Evolutionary conservation across 2,888 invertebrate species (phyloP).

Genomic region (Athripsodes cinereus): DNA sequence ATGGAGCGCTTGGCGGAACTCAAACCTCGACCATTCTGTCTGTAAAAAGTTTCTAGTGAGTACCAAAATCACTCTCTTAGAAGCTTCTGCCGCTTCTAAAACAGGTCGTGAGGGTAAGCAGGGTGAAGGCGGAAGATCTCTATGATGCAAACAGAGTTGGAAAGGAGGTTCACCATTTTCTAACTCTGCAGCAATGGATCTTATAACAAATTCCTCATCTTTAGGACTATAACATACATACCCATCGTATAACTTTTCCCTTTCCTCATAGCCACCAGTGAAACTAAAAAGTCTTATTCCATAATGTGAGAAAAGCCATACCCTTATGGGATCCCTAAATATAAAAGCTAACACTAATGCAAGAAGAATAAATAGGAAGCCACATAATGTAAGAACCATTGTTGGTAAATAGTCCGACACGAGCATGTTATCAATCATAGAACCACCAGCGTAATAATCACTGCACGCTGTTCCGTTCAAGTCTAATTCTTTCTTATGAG

Average conservation of each 20-base stretch:
- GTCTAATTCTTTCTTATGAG: constrained; percentile 73
- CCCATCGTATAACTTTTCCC: constrained; percentile 84
- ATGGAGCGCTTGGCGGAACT: constrained; percentile 85
- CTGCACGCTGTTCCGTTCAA: constrained; percentile 82
- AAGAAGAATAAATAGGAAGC: constrained; percentile 70
- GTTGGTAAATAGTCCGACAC: constrained; percentile 80
- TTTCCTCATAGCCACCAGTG: constrained; percentile 65
- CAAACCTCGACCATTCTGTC: constrained; percentile 89
- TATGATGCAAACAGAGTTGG: constrained; percentile 81
- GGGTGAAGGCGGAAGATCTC: constrained; percentile 72
- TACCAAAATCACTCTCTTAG: constrained; percentile 79
- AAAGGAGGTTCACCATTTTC: constrained; percentile 77
- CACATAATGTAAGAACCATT: constrained; percentile 72
- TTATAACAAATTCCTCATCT: constrained; percentile 84
- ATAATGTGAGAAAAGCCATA: constrained; percentile 84
- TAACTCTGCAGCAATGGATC: constrained; percentile 75
- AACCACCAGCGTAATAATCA: constrained; percentile 78
- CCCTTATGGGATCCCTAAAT: constrained; percentile 78
- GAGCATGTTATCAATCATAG: constrained; percentile 76
- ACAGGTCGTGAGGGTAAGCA: constrained; percentile 71
- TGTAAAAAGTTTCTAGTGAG: constrained; percentile 85
- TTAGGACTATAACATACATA: constrained; percentile 90
- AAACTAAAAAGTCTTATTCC: constrained; percentile 76
- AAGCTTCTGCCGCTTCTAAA: constrained; percentile 81
- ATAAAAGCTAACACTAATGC: constrained; percentile 73